phyloP scores from a whole-genome alignment of 2,888 invertebrate genomes.

The Amiota mariae region DNA sequence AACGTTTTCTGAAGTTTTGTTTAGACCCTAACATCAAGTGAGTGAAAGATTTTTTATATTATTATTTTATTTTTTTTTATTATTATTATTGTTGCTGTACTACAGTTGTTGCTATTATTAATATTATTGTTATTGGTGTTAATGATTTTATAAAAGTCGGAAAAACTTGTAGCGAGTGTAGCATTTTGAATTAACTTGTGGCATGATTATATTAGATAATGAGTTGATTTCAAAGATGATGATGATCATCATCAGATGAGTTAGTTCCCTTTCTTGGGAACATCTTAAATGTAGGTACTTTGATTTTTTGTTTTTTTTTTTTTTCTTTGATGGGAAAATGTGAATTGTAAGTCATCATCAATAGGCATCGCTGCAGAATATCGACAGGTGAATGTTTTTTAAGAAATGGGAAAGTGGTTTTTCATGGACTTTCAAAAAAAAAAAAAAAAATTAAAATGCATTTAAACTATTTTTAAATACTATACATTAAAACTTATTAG shows the following conservation, averaged over 20 bases:
- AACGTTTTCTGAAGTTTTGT: conserved; percentile 8
- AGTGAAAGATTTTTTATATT: conserved; percentile 17
- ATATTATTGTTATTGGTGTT: background rate
- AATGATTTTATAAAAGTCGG: conserved; percentile 19
- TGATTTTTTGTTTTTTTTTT: too few relatives aligned
- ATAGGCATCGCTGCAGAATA: too few relatives aligned
- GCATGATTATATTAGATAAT: background rate
- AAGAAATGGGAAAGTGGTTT: too few relatives aligned
- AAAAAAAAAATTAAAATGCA: too few relatives aligned
- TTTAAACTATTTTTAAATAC: too few relatives aligned
- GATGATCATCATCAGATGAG: conserved; percentile 4
- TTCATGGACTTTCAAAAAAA: too few relatives aligned
- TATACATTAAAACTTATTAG: too few relatives aligned
- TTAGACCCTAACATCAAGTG: background rate
- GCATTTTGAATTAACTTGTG: background rate
- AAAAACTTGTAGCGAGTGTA: background rate
- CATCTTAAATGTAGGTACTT: background rate
- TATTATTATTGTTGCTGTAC: background rate
- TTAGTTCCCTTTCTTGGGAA: conserved; percentile 1
- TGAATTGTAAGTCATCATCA: too few relatives aligned
- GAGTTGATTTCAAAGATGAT: conserved; percentile 5
- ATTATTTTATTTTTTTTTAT: background rate
- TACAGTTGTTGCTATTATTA: background rate
- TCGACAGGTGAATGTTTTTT: too few relatives aligned
- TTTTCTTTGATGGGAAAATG: too few relatives aligned